These are phyloP conservation scores for Drosophila sechellia DNA, from an alignment of 1,140 invertebrate species.

Conservation along the genomic window DNA sequence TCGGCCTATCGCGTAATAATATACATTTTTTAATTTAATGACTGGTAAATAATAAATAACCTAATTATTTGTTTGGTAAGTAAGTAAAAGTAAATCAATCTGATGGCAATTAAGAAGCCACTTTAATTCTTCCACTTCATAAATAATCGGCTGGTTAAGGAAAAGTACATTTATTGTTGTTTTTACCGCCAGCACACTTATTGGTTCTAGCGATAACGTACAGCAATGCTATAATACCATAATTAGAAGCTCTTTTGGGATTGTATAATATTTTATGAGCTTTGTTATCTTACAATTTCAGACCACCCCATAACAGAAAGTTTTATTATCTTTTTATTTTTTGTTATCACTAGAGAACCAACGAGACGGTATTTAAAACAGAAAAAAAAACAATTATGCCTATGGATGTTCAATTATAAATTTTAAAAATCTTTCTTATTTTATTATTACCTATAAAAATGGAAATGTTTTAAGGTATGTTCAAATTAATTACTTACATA, in stretches of 20 bases:
- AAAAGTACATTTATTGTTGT: not conserved
- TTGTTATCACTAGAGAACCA: constrained; percentile 4
- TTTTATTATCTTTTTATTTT: not conserved
- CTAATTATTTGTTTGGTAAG: too few species aligned
- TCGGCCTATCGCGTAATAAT: too few species aligned
- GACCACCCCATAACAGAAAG: not conserved
- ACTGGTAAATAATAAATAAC: too few species aligned
- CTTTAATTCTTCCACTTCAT: constrained; percentile 7
- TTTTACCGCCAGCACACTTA: not conserved
- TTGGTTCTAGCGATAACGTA: constrained; percentile 19
- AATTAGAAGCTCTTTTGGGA: not conserved
- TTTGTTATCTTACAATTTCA: not conserved
- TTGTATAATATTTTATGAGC: not conserved
- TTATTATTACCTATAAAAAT: too few species aligned
- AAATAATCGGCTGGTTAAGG: not conserved
- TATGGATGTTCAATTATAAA: not conserved
- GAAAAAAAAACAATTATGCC: constrained; percentile 83
- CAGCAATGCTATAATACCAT: constrained; percentile 5
- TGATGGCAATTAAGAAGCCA: not conserved
- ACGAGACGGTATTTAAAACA: not conserved
- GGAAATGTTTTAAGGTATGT: not conserved
- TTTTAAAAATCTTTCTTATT: too few species aligned
- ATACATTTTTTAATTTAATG: too few species aligned
- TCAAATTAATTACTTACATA: constrained; percentile 90
- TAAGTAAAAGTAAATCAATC: not conserved